These are phyloP conservation scores for Nestor notabilis DNA, from an alignment of 2,113 vertebrate genomes.

Conservation along the genomic window DNA sequence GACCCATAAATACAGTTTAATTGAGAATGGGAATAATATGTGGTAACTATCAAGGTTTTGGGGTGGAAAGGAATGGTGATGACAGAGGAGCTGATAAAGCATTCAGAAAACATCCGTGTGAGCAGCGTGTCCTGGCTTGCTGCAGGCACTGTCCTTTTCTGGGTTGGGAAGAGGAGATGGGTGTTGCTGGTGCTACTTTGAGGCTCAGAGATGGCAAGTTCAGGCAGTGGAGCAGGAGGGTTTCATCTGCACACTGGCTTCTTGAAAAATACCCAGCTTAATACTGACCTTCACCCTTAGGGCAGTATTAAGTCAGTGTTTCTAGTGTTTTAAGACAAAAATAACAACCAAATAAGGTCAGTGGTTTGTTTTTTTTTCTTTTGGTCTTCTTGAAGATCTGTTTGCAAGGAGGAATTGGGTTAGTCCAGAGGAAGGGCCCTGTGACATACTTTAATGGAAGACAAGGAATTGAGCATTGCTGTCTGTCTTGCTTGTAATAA, in stretches of 20 bases:
- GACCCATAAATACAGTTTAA: neutral
- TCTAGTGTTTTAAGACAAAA: neutral
- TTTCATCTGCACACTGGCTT: neutral
- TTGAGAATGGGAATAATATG: rapidly evolving
- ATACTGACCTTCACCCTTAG: neutral
- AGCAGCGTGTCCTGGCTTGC: neutral
- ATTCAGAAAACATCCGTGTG: neutral
- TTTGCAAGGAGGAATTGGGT: neutral
- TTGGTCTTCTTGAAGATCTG: neutral
- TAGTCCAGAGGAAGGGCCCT: neutral
- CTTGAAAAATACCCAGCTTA: neutral
- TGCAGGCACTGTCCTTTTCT: neutral
- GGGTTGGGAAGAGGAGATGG: neutral
- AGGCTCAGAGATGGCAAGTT: neutral
- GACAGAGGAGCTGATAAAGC: neutral
- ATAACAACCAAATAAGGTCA: neutral
- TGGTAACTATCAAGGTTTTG: neutral
- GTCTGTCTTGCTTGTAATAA: neutral
- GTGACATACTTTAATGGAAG: neutral
- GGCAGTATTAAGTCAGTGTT: neutral
- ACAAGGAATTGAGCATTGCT: neutral
- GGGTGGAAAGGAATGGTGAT: neutral
- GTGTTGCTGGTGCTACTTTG: neutral
- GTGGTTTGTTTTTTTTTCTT: neutral
- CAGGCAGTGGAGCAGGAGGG: neutral